phyloP scores from a whole-genome alignment of 2,113 vertebrate genomes.

The Antigone vipio region DNA sequence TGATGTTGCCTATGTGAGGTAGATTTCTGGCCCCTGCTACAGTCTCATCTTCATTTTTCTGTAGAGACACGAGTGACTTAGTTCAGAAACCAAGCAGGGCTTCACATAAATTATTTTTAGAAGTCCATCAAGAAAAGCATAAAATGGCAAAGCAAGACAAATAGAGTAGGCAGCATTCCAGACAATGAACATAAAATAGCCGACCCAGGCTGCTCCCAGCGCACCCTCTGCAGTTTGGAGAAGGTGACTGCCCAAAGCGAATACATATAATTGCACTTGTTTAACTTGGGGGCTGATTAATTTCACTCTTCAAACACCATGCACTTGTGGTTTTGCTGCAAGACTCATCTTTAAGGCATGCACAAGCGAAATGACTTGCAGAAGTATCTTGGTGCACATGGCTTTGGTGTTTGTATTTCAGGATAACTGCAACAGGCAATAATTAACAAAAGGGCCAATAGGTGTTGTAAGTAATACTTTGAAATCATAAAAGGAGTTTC shows the following conservation, averaged over 20 bases:
- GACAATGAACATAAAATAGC: not conserved
- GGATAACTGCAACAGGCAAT: not conserved
- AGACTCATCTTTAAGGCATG: not conserved
- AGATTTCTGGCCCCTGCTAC: not conserved
- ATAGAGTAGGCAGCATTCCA: slow-evolving; percentile 12
- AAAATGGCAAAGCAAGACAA: slow-evolving; percentile 5
- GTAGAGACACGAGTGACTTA: not conserved
- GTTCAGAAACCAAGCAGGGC: not conserved
- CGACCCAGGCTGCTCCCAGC: not conserved
- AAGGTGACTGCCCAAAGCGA: not conserved
- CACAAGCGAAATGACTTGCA: not conserved
- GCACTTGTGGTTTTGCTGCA: not conserved
- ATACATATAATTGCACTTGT: not conserved
- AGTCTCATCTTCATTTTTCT: not conserved
- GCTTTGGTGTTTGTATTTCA: not conserved
- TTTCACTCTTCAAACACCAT: not conserved
- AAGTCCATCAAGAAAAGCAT: slow-evolving; percentile 32
- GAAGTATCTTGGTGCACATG: not conserved
- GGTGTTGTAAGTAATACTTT: not conserved
- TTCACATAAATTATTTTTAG: slow-evolving; percentile 34
- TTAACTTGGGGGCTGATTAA: not conserved
- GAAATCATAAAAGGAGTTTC: not conserved
- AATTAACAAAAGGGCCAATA: not conserved
- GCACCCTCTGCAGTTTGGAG: not conserved
- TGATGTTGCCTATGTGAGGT: not conserved